phyloP scores from a whole-genome alignment of 2,113 vertebrate species.

The Mus musculus region GRCm39 chr11:109829001-109829500 shows the following conservation, averaged over 20 bases:
- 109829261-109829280: slow-evolving; percentile 86
- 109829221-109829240: background rate
- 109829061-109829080: background rate
- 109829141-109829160: background rate
- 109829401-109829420: background rate
- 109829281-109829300: slow-evolving; percentile 85
- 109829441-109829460: background rate
- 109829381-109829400: background rate
- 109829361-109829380: slow-evolving; percentile 94
- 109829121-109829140: background rate
- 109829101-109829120: background rate
- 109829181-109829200: accelerated
- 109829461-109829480: background rate
- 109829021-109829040: background rate
- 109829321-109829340: slow-evolving; percentile 93
- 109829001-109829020: background rate
- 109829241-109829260: accelerated
- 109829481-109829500: background rate
- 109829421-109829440: slow-evolving; percentile 40
- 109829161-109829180: too few relatives aligned
- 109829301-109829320: slow-evolving; percentile 91
- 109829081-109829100: background rate
- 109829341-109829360: slow-evolving; percentile 91
- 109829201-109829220: accelerated
- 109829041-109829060: background rate